Evolutionary conservation across 2,888 invertebrate species (phyloP).

Genomic region (Labia minor): DNA sequence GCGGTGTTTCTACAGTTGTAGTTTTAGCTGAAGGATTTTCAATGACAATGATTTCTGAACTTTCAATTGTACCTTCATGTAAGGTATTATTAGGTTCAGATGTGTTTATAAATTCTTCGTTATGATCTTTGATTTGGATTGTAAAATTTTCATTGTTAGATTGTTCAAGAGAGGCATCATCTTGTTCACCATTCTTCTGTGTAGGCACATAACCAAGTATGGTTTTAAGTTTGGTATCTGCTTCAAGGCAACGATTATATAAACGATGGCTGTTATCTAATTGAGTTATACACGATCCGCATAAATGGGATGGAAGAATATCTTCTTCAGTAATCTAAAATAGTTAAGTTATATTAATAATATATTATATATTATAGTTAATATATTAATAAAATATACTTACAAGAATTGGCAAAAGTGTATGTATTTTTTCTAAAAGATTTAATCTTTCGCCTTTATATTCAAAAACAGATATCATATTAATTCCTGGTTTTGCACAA

Average conservation of each 20-base stretch:
- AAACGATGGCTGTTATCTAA: constrained; percentile 22
- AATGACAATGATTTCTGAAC: background rate
- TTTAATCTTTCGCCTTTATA: constrained; percentile 18
- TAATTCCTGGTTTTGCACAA: constrained; percentile 18
- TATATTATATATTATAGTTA: background rate
- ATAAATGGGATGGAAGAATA: constrained; percentile 21
- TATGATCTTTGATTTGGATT: background rate
- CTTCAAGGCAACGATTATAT: constrained; percentile 21
- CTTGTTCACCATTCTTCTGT: background rate
- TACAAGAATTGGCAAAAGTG: constrained; percentile 25
- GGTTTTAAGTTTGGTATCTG: constrained; percentile 20
- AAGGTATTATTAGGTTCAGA: background rate
- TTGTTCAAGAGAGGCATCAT: background rate
- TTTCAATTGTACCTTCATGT: background rate
- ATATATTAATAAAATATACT: background rate
- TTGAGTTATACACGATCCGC: constrained; percentile 21
- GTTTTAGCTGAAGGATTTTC: background rate
- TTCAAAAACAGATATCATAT: constrained; percentile 20
- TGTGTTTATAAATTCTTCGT: background rate
- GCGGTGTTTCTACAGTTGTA: background rate
- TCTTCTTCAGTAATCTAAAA: constrained; percentile 23
- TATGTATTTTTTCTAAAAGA: constrained; percentile 22
- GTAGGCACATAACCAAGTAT: constrained; percentile 15
- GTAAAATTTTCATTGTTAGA: background rate
- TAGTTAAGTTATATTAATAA: background rate